A percentile compares a stretch with the other conserved stretches of the same genome.
phyloP scores from a whole-genome alignment of 2,888 invertebrate genomes.

The Pegoplata infirma region DNA sequence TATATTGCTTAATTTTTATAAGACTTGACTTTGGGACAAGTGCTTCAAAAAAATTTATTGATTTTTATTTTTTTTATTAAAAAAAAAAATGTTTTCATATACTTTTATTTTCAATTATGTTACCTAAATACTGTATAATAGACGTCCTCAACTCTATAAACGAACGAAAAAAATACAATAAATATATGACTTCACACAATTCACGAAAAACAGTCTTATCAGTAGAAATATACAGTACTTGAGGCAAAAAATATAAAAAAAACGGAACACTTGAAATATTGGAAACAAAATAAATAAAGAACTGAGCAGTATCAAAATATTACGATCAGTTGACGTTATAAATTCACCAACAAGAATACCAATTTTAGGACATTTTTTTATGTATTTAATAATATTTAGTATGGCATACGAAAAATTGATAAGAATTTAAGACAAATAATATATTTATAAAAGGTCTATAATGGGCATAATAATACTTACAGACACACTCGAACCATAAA shows the following conservation, averaged over 20 bases:
- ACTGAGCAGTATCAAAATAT: constrained; percentile 52
- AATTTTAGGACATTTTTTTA: constrained; percentile 28
- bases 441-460: neutral
- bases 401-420: constrained; percentile 42
- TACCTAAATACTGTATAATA: neutral
- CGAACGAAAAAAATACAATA: neutral
- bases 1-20: constrained; percentile 20
- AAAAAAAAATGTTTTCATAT: neutral
- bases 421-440: constrained; percentile 38
- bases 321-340: constrained; percentile 61
- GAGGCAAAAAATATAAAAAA: constrained; percentile 3
- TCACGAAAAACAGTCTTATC: constrained; percentile 46
- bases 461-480: neutral
- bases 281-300: constrained; percentile 32
- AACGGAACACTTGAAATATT: constrained; percentile 5
- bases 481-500: no score
- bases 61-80: neutral
- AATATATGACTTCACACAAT: constrained; percentile 38
- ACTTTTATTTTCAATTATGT: constrained; percentile 36
- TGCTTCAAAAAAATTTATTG: constrained; percentile 37
- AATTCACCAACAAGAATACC: constrained; percentile 64
- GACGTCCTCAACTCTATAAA: constrained; percentile 4
- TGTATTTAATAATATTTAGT: neutral
- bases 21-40: constrained; percentile 45
- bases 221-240: constrained; percentile 21